Base-by-base conservation (phyloP, 92 coral and sea anemone species). In the Muricea muricata region DNA sequence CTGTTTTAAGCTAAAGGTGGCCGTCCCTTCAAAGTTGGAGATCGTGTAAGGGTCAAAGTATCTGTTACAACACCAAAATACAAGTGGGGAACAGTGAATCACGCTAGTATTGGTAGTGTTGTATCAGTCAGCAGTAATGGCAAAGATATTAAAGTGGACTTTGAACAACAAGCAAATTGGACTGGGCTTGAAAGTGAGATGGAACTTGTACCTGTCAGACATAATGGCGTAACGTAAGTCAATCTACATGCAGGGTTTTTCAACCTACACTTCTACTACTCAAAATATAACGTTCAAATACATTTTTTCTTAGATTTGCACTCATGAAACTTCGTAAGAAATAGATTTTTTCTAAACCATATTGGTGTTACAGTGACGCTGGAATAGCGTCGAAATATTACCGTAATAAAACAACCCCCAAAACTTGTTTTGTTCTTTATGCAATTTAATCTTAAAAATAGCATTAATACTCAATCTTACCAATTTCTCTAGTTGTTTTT, bases 161-260 rank as follows among this genome's bases (percentile, higher is more conserved):
- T 96, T 78, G 97, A 97, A 30, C 99, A 96, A 85, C 99, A 96
- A 85, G 94, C 99, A 28, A 96, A 94, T 89, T 96, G 99, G 99
- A 96, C 99, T 39, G 99, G 99, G 20, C 90, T 96, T 15, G 94
- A 94, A 18, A 79, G 94, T 45, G 99, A 96, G 88, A 96, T 96
- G 99, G 99, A 96, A 65, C 94, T 96, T 10, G 99, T 96, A 29
- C 99, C 99, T 8, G 98, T 97, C 7, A 96, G 91, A 54, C 99
- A 96, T 57, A 88, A 85, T 0, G 93, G 93, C 47, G 91, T 91
- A 73, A 94, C 98, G 99, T 96, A 65, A 92, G 97, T 90, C 55
- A 20, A 0, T 73, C n/a, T 73, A 25, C 70, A 63, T n/a, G n/a
- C n/a, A n/a, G n/a, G n/a, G n/a, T 58, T 58, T 17, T 45, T 45